These are phyloP conservation scores for Tiaroga cobitis DNA, from an alignment of 2,797 vertebrate genomes.

Conservation along the genomic window DNA sequence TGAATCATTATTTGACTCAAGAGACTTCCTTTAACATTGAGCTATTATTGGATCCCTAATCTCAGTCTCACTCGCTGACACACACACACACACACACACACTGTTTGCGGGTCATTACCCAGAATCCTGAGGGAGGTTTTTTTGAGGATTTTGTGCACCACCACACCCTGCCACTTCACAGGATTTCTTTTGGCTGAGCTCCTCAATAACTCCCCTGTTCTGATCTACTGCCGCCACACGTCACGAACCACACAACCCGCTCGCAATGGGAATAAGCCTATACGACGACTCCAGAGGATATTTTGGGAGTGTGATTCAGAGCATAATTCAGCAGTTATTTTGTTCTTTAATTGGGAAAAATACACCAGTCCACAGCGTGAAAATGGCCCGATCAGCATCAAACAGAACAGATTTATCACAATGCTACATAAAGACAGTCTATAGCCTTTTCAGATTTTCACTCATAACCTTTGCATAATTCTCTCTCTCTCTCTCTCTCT, in stretches of 20 bases:
- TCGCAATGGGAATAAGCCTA: not conserved
- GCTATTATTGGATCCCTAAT: not conserved
- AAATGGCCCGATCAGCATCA: not conserved
- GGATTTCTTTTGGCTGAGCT: slow-evolving; percentile 37
- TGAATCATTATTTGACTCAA: not conserved
- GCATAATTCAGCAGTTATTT: not conserved
- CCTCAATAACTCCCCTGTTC: slow-evolving; percentile 74
- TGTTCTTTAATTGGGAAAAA: not conserved
- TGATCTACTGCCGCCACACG: slow-evolving; percentile 19
- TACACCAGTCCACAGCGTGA: not conserved
- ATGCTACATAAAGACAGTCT: not conserved
- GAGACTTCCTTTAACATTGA: not conserved
- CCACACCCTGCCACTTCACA: slow-evolving; percentile 52
- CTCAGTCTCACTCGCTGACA: slow-evolving; percentile 38
- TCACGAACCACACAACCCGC: not conserved
- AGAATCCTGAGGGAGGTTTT: slow-evolving; percentile 59
- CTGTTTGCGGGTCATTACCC: slow-evolving; percentile 44
- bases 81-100: slow-evolving; percentile 41
- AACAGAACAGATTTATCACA: not conserved
- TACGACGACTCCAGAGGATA: not conserved
- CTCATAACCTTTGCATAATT: not conserved
- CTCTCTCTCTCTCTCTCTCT: too few species aligned
- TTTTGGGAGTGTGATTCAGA: not conserved
- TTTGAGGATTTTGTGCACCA: slow-evolving; percentile 11
- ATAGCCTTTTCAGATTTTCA: slow-evolving; percentile 10